Conservation (phyloP, 1,140 invertebrate species). For the Drosophila fuyamai region DNA sequence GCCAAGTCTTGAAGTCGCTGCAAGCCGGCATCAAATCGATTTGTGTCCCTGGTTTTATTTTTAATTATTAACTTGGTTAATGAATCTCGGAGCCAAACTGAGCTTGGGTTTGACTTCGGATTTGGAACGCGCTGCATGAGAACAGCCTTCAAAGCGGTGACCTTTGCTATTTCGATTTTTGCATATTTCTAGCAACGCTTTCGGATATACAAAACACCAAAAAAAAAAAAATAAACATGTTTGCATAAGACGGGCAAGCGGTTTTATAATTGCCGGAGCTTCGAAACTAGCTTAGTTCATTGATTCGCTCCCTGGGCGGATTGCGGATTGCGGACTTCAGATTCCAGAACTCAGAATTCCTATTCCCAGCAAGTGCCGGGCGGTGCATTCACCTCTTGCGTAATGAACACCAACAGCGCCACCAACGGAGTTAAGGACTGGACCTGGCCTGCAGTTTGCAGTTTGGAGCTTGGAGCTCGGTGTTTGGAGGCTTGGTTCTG, state of each 20-base stretch:
- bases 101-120: constrained; percentile 44
- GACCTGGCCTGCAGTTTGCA: constrained; percentile 27
- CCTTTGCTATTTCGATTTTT: constrained; percentile 82
- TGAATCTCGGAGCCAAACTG: constrained; percentile 34
- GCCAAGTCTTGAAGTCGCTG: constrained; percentile 37
- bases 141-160: constrained; percentile 71
- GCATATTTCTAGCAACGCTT: constrained; percentile 57
- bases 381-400: constrained; percentile 80
- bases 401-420: constrained; percentile 82
- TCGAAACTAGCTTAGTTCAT: constrained; percentile 35
- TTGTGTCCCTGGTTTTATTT: constrained; percentile 55
- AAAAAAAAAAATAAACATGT: constrained; percentile 60
- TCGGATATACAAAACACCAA: constrained; percentile 37
- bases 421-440: constrained; percentile 70
- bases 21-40: constrained; percentile 64
- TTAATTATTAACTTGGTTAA: constrained; percentile 76
- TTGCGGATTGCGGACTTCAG: constrained; percentile 40
- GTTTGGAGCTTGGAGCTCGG: constrained; percentile 10
- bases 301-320: constrained; percentile 54
- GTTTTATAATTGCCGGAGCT: constrained; percentile 39
- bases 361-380: constrained; percentile 44
- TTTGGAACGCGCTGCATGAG: constrained; percentile 75
- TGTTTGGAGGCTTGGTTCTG: constrained; percentile 3
- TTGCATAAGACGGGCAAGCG: constrained; percentile 57
- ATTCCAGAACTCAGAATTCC: constrained; percentile 38